Base-by-base conservation (phyloP, 1,140 invertebrate species). In the Pollicipes pollicipes region DNA sequence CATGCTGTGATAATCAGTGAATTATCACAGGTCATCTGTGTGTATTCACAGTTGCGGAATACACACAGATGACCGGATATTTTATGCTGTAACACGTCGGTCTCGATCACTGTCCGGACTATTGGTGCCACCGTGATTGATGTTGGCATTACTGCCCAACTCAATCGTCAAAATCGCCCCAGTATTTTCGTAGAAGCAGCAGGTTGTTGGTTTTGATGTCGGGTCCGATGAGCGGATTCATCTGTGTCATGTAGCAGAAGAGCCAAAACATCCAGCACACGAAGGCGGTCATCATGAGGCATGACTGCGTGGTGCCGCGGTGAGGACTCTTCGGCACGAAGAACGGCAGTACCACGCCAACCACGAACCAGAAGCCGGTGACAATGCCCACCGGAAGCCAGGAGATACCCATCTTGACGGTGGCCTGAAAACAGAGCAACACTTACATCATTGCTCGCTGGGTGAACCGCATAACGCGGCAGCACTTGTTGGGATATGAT, bases 211-310 rank as follows among this genome's bases (percentile, higher is more conserved):
- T 84, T 72, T 82, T 82, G 2, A 95, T 79, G 81, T 87, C 88
- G 68, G 93, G 93, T 17, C 92, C 93, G 76, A 95, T 88, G 68
- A 95, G 80, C 0, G 93, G 93, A 82, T 96, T 95, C 89, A 96
- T 91, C 81, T 96, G 93, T 68, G 89, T 87, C 86, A 95, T 88
- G 77, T 93, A 95, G 73, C 90, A 91, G 78, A 89, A 92, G 32
- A 96, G 81, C 93, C 93, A 96, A 78, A 58, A 58, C 45, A 58
- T 58, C 45, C 45, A 58, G 45, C 45, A 58, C 6, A 58, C 45
- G 24, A 58, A 6, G 6, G 45, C 45, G 2, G 45, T 58, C 45
- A 58, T 6, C 21, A 58, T 58, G 13, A 58, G 45, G 21, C 45
- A 58, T 2, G 17, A 3, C 45, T 58, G 13, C 24, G 45, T 58